phyloP scores from a whole-genome alignment of 2,797 vertebrate species.

The Enteromius treurensis region DNA sequence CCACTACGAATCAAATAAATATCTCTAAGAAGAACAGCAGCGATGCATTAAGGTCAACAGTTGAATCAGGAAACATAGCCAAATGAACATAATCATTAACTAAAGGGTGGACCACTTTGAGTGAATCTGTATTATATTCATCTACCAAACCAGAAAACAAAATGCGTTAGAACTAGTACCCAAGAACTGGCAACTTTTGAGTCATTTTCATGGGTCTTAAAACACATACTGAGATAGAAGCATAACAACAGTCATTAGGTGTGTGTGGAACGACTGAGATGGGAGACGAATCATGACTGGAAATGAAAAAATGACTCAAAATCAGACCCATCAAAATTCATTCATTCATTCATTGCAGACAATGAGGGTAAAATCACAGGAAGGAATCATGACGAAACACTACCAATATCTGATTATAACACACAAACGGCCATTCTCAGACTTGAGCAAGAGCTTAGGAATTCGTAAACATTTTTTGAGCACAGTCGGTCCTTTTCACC shows the following conservation, averaged over 20 bases:
- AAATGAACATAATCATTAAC: slow-evolving; percentile 1
- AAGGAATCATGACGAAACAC: not conserved
- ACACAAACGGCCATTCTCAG: not conserved
- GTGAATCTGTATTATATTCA: not conserved
- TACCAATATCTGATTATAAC: not conserved
- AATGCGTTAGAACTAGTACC: not conserved
- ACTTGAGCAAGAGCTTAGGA: slow-evolving; percentile 11
- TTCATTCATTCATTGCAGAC: slow-evolving; percentile 9
- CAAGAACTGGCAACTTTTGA: not conserved
- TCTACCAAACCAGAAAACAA: not conserved
- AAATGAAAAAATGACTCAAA: slow-evolving; percentile 28
- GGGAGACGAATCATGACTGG: slow-evolving; percentile 1
- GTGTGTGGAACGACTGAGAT: not conserved
- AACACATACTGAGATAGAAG: not conserved
- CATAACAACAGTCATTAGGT: slow-evolving; percentile 3
- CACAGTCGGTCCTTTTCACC: not conserved
- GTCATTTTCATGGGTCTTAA: not conserved
- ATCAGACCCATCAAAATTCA: not conserved
- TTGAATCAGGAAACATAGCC: not conserved
- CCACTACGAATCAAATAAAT: slow-evolving; percentile 5
- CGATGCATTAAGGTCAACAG: not conserved
- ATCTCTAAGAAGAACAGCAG: not conserved
- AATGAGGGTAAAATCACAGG: not conserved
- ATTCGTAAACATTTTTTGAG: slow-evolving; percentile 19
- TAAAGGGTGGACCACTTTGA: not conserved